phyloP scores from a whole-genome alignment of 1,140 invertebrate species.

The Zaprionus tsacasi region DNA sequence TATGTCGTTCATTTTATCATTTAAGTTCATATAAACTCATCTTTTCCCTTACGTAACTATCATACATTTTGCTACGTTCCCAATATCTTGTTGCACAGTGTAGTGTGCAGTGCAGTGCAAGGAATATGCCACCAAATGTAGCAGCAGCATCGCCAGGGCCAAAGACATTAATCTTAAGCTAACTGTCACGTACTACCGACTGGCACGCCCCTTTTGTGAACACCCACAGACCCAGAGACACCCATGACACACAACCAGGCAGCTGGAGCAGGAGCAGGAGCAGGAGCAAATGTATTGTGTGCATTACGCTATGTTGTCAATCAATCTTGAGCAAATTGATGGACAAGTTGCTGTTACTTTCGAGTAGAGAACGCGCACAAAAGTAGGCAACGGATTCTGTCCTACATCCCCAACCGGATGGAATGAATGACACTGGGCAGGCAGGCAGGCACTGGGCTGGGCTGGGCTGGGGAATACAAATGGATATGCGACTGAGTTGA shows the following conservation, averaged over 20 bases:
- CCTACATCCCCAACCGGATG: constrained; percentile 1
- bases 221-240: not conserved
- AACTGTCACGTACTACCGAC: constrained; percentile 64
- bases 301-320: constrained; percentile 80
- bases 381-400: constrained; percentile 61
- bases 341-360: constrained; percentile 79
- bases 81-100: constrained; percentile 27
- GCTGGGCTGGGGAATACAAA: constrained; percentile 16
- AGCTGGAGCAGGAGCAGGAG: constrained; percentile 5
- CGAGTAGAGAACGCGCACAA: constrained; percentile 21
- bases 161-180: constrained; percentile 73
- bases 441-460: not conserved
- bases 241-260: constrained; percentile 28
- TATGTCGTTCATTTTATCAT: too few species aligned
- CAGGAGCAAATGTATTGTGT: constrained; percentile 71
- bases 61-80: not conserved
- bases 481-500: constrained; percentile 50
- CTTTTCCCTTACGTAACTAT: not conserved
- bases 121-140: constrained; percentile 60
- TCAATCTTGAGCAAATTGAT: constrained; percentile 83
- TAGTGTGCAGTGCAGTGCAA: constrained; percentile 48
- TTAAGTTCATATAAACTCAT: too few species aligned
- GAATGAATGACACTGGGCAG: constrained; percentile 11
- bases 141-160: constrained; percentile 64
- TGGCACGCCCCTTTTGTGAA: constrained; percentile 19